A percentile compares a stretch with the other conserved stretches of the same genome.
These are phyloP conservation scores for Drosophila tripunctata DNA, from an alignment of 2,888 invertebrate genomes.

Conservation along the genomic window DNA sequence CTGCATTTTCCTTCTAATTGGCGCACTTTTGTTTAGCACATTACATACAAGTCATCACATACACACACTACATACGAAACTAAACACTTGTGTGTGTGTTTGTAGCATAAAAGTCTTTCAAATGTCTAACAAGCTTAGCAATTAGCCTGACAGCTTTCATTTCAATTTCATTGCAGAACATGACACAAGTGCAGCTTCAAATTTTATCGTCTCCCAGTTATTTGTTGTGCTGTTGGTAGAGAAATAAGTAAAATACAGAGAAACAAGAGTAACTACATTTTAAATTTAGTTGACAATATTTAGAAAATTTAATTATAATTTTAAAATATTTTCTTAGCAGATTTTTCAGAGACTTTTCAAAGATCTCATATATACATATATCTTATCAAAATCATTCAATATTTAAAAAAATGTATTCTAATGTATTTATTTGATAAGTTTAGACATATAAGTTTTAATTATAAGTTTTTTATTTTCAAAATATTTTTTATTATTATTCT, in stretches of 20 bases:
- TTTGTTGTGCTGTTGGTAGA: neutral
- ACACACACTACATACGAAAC: constrained; percentile 21
- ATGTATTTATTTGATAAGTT: too few relatives aligned
- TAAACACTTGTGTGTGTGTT: constrained; percentile 1
- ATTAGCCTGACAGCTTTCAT: constrained; percentile 58
- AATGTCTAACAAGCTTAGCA: constrained; percentile 74
- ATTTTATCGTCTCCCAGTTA: constrained; percentile 11
- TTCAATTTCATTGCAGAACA: constrained; percentile 21
- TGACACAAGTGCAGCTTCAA: constrained; percentile 5
- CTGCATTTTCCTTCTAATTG: constrained; percentile 74
- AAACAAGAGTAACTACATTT: neutral
- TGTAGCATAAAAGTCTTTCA: constrained; percentile 49
- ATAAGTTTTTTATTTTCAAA: too few relatives aligned
- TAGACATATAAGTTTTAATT: too few relatives aligned
- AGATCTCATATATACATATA: too few relatives aligned
- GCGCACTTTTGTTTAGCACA: constrained; percentile 76
- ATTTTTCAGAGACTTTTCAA: too few relatives aligned
- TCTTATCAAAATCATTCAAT: too few relatives aligned
- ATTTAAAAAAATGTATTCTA: too few relatives aligned
- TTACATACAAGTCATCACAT: constrained; percentile 25
- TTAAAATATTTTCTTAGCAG: too few relatives aligned
- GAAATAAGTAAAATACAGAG: neutral
- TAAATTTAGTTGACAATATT: too few relatives aligned
- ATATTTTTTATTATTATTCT: too few relatives aligned
- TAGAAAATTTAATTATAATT: too few relatives aligned